Evolutionary conservation across 2,888 invertebrate species (phyloP).

Genomic region (Notocelia uddmanniana): DNA sequence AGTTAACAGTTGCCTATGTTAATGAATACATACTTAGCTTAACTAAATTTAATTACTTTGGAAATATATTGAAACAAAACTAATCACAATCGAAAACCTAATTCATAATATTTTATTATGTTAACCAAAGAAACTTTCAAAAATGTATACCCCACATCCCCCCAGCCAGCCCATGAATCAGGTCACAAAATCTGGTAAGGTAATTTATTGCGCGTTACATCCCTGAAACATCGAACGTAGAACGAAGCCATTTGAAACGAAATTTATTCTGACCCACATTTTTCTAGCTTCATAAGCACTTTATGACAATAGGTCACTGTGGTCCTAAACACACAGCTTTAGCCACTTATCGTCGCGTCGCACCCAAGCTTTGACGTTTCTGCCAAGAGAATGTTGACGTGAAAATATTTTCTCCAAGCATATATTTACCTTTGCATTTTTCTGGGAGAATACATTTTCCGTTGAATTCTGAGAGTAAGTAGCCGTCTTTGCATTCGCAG

Average conservation of each 20-base stretch:
- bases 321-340: slow-evolving; percentile 41
- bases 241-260: slow-evolving; percentile 22
- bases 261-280: slow-evolving; percentile 40
- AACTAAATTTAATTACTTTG: background rate
- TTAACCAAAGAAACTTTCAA: background rate
- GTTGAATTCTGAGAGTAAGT: slow-evolving; percentile 49
- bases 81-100: background rate
- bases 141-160: background rate
- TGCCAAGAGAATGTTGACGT: slow-evolving; percentile 32
- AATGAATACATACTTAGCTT: background rate
- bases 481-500: slow-evolving; percentile 59
- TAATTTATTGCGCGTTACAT: too few relatives aligned
- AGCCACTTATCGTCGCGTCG: slow-evolving; percentile 40
- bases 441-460: slow-evolving; percentile 56
- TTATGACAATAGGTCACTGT: slow-evolving; percentile 42
- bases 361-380: slow-evolving; percentile 32
- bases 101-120: background rate
- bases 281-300: slow-evolving; percentile 42
- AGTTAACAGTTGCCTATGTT: background rate
- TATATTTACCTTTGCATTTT: slow-evolving; percentile 60
- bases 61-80: too few relatives aligned
- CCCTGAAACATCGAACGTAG: slow-evolving; percentile 18
- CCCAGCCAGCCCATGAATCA: slow-evolving; percentile 1
- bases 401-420: slow-evolving; percentile 29
- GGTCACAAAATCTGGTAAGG: slow-evolving; percentile 11